Conservation (phyloP, 2,888 invertebrate species). For the Sesamia inferens region DNA sequence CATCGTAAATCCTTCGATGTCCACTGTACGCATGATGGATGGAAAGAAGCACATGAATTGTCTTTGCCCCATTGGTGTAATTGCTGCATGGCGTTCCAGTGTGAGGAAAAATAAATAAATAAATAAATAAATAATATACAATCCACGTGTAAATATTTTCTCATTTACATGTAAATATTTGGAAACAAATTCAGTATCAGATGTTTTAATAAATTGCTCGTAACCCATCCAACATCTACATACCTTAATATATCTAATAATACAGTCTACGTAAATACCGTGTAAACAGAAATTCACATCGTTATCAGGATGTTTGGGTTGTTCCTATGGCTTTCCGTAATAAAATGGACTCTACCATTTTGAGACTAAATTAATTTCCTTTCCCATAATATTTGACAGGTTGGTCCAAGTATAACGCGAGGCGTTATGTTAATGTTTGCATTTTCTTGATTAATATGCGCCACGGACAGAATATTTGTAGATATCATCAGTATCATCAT, state of each 20-base stretch:
- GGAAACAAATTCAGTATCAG: background rate
- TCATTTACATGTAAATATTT: too few relatives aligned
- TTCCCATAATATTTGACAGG: conserved; percentile 58
- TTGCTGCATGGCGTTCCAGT: too few relatives aligned
- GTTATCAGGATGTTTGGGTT: conserved; percentile 36
- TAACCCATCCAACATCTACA: conserved; percentile 13
- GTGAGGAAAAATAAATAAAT: too few relatives aligned
- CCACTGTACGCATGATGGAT: too few relatives aligned
- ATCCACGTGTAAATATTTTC: too few relatives aligned
- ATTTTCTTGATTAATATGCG: background rate
- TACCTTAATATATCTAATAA: background rate
- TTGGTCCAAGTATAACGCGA: conserved; percentile 28
- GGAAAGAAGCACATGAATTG: too few relatives aligned
- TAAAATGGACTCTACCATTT: conserved; percentile 43
- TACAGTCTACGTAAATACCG: background rate
- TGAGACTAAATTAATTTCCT: conserved; percentile 61
- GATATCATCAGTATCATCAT: background rate
- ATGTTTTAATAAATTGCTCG: conserved; percentile 5
- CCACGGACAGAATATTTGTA: background rate
- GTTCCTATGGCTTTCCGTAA: conserved; percentile 33
- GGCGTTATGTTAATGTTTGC: background rate
- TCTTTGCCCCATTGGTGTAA: too few relatives aligned
- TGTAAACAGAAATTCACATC: conserved; percentile 36
- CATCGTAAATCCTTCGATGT: too few relatives aligned
- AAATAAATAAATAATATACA: too few relatives aligned